phyloP scores from a whole-genome alignment of 2,113 vertebrate species.

The Castor canadensis region DNA sequence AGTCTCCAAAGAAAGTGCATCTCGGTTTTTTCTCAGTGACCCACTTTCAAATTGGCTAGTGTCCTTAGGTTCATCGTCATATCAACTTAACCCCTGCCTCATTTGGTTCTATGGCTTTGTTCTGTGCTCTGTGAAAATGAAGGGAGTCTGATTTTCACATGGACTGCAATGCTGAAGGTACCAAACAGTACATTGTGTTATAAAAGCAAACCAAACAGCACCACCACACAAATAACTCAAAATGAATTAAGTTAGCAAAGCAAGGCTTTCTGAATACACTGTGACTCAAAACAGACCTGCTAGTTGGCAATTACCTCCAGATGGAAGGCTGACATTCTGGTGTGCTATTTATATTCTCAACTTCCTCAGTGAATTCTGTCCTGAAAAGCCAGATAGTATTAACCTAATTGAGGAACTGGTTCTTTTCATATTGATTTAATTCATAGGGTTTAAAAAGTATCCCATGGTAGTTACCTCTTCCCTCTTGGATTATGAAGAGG shows the following conservation, averaged over 20 bases:
- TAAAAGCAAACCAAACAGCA: slow-evolving; percentile 27
- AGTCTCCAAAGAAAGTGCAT: neutral
- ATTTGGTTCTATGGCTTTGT: slow-evolving; percentile 45
- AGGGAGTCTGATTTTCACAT: slow-evolving; percentile 13
- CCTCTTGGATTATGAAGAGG: neutral
- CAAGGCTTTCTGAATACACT: neutral
- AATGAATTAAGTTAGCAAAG: slow-evolving; percentile 55
- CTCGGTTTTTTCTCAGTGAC: neutral
- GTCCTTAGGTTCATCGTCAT: neutral
- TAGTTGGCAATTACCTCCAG: neutral
- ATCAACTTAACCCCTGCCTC: neutral
- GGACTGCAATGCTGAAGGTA: neutral
- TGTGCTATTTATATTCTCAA: slow-evolving; percentile 3
- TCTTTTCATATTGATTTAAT: slow-evolving; percentile 24
- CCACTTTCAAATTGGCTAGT: neutral
- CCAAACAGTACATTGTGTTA: neutral
- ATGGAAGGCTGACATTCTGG: neutral
- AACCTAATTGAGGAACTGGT: neutral
- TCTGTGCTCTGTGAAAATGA: neutral
- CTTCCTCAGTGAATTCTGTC: neutral
- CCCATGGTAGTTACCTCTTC: neutral
- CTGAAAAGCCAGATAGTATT: neutral
- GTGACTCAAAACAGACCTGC: slow-evolving; percentile 10
- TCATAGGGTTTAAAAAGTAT: neutral
- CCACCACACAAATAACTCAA: slow-evolving; percentile 6